These are phyloP conservation scores for Hoplodrina blanda DNA, from an alignment of 2,888 invertebrate species.

Conservation along the genomic window DNA sequence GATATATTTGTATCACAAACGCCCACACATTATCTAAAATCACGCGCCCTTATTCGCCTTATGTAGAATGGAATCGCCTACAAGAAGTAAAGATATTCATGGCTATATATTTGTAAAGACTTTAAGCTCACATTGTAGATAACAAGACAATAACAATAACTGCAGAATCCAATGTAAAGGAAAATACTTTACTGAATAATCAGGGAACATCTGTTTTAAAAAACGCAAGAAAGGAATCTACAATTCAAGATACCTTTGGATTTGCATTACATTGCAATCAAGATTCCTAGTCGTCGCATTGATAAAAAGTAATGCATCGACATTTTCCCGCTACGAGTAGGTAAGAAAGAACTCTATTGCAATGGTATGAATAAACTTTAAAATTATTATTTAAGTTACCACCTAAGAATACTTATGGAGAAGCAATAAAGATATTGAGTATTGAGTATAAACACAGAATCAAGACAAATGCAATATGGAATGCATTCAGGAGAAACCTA, in stretches of 20 bases:
- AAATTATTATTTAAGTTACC: too few relatives aligned
- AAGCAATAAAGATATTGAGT: too few relatives aligned
- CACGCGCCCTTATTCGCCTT: conserved; percentile 67
- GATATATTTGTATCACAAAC: conserved; percentile 40
- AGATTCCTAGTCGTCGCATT: conserved; percentile 7
- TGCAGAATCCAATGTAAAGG: not conserved
- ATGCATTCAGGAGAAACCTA: conserved; percentile 11
- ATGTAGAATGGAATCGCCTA: conserved; percentile 56
- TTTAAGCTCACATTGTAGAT: not conserved
- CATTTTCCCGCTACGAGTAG: conserved; percentile 30
- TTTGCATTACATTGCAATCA: conserved; percentile 2
- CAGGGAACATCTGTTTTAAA: not conserved
- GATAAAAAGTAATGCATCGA: conserved; percentile 12
- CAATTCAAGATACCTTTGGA: conserved; percentile 5
- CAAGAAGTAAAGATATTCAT: conserved; percentile 9
- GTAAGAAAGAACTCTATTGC: not conserved
- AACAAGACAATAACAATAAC: not conserved
- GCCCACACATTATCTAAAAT: conserved; percentile 48
- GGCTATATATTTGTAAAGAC: conserved; percentile 4
- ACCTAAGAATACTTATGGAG: too few relatives aligned
- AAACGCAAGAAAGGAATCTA: conserved; percentile 12
- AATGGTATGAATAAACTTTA: conserved; percentile 2
- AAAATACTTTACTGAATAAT: conserved; percentile 1
- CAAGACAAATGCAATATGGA: conserved; percentile 6
- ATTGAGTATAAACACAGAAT: not conserved